Base-by-base conservation (phyloP, 1,140 invertebrate genomes). In the Drosophila truncata region DNA sequence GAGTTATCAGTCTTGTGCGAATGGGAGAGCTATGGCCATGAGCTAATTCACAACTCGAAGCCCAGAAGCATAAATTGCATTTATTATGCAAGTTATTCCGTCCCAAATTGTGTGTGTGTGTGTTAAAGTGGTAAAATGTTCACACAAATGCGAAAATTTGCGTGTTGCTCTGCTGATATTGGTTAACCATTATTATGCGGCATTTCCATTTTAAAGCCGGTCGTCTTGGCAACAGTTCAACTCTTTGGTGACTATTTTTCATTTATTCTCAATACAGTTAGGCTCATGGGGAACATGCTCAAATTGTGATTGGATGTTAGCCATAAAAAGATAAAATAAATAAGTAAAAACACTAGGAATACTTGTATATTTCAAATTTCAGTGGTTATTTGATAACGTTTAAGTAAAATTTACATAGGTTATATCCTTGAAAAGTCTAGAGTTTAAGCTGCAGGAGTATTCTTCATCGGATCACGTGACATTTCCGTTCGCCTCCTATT, bases 71-170 rank as follows among this genome's bases (percentile, higher is more conserved):
- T 41, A 59, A 72, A 72, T 50, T 71, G 42, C 69, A 72, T 71
- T 72, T 72, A 59, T 71, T 71, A 71, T 72, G 52, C 52, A 41
- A 39, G 35, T 50, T 71, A 55, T 71, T 41, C 18, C 31, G 8
- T 29, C 33, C 13, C 65, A 66, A 9, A 66, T 66, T 20, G 9
- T 35, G 33, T 39, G 7, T 47, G 25, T 4, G 10, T n/a, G 6
- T 18, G 11, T 14, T 29, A 4, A 18, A 27, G 29, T 35, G 18
- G 23, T 70, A 23, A 23, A 13, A 37, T 44, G 55, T 70, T 71
- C 27, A 33, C 27, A 35, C 52, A 69, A 41, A 27, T 57, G 31
- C 41, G 4, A 16, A 33, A n/a, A 47, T 71, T 71, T 72, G 33
- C 35, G 52, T 71, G 33, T 39, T 37, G 31, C 41, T 72, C 46